Base-by-base conservation (phyloP, 2,888 invertebrate species). In the Cephus pulcher region DNA sequence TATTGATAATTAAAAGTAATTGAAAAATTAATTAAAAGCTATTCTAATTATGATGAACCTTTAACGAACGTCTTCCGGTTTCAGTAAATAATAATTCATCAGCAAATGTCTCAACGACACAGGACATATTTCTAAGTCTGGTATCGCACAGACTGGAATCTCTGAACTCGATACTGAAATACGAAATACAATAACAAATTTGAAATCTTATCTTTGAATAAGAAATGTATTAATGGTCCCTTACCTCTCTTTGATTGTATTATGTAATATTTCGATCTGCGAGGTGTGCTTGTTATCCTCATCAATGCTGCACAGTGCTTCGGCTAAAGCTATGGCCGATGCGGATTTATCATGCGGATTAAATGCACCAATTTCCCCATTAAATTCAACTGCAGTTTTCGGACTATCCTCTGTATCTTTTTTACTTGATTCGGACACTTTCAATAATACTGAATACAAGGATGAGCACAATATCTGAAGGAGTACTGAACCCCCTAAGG, bases 221-320 rank as follows among this genome's bases (percentile, higher is more conserved):
- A 73, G 12, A 76, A 37, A 79, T 74, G 40, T 69, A 23, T 56
- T 23, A 33, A 71, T 34, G 11, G 71, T 33, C 12, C 12, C 30
- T 80, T 77, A 85, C 86, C 86, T 85, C 23, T 87, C 84, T 81
- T 85, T 85, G 15, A 89, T 81, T 37, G 82, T 79, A 15, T 92
- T 92, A 23, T 96, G 90, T 69, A 96, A 93, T 69, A 93, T 92
- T 15, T 94, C 93, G 75, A 97, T 95, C 87, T 96, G 95, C 81
- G 95, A 94, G 0, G 96, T 96, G 86, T 96, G 96, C 85, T 96
- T 96, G 87, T 96, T 94, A 80, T 96, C 95, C 86, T 96, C 96
- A 88, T 96, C 96, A 75, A 97, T 94, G 34, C 95, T 95, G 87
- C 97, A 97, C 23, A 97, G 92, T 0, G 96, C 95, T 90, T 97